Evolutionary conservation across 2,113 vertebrate species (phyloP), one percentile per base, ranked within the genome.

Genomic region (Stigmatopora nigra): DNA sequence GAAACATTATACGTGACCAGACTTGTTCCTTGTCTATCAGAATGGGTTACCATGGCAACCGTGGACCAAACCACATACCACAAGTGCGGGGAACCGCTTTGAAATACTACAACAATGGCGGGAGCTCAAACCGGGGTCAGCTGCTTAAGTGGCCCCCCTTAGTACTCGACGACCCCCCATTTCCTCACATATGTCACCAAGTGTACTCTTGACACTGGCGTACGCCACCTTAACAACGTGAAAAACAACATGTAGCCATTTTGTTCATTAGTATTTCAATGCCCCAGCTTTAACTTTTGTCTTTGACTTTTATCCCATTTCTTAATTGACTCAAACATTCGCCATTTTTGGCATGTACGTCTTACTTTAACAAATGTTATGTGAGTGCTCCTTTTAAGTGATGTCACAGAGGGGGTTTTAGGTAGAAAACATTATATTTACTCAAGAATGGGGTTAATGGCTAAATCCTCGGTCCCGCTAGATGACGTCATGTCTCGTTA

Each of bases 121-220:
- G 65, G 64, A 63, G 75, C n/a, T 20, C 63, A 16, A 12, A 17
- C 17, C 72, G 49, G 31, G 48, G n/a, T 72, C 65, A 71, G 64
- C 75, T 68, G 57, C 78, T 80, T 79, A 65, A 78, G 59, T 78
- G 46, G 35, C 47, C 65, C 58, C 10, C 36, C 57, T 11, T 13
- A 4, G 10, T 20, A 19, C 9, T 17, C 7, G 7, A 1, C 79
- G 51, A 41, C 51, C 67, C 61, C 17, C 36, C 58, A 38, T 10
- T 25, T 19, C 57, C 35, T 69, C 68, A 71, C 80, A 83, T 76
- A 84, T 79, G 78, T 78, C 9, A 14, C 57, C 8, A 7, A 63
- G 35, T 15, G 55, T 56, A 78, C 64, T 68, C 72, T 65, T 65
- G 51, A 62, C 22, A 7, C 3, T 7, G 19, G 47, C 78, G 82